Evolutionary conservation across 2,113 vertebrate genomes (phyloP).

Genomic region (Megaceryle torquata): DNA sequence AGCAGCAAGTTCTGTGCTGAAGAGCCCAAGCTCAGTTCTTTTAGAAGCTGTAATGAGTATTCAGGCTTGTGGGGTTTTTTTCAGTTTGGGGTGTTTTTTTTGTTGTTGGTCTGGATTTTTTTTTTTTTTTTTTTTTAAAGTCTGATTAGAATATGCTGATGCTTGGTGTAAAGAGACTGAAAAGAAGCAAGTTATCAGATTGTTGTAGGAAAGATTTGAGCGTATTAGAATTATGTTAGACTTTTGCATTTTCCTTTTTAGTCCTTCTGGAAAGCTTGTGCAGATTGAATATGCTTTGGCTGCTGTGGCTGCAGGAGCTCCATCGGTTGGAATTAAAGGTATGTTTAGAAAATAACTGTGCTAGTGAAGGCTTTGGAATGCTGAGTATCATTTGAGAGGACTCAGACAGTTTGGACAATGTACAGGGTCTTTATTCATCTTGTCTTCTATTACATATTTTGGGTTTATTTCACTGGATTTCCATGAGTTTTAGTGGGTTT

Average conservation of each 20-base stretch:
- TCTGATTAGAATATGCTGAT: neutral
- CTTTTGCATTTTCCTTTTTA: slow-evolving; percentile 44
- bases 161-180: neutral
- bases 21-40: neutral
- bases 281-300: slow-evolving; percentile 99
- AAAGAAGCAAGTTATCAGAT: neutral
- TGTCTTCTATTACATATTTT: neutral
- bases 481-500: neutral
- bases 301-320: slow-evolving; percentile 96
- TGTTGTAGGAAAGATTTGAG: neutral
- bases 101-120: neutral
- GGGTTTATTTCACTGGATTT: neutral
- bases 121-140: neutral
- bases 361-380: neutral
- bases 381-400: neutral
- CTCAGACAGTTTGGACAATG: neutral
- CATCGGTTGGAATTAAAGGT: slow-evolving; percentile 99
- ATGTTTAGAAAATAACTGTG: neutral
- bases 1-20: neutral
- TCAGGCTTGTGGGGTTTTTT: neutral
- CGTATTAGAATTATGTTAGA: neutral
- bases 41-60: neutral
- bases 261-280: slow-evolving; percentile 97
- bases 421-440: neutral
- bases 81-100: neutral